Base-by-base conservation (phyloP, 2,888 invertebrate genomes). In the Pherbina coryleti region DNA sequence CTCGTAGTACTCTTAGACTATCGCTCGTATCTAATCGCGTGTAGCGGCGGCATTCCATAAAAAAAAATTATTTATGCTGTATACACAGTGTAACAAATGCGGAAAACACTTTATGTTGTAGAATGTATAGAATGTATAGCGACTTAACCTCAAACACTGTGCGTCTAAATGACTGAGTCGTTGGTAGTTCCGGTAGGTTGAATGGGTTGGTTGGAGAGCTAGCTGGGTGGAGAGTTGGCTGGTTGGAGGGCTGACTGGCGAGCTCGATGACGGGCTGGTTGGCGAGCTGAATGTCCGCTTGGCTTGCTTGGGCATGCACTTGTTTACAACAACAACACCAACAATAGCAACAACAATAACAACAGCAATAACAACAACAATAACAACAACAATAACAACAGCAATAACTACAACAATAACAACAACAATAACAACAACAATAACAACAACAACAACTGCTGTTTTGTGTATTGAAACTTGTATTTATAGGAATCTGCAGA, bases 71-170 rank as follows among this genome's bases (percentile, higher is more conserved):
- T 44, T 44, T 44, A 44, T 44, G 44, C 44, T 44, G 4, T 44
- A 44, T 44, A 44, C 14, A 8, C 37, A 37, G 44, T 44, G 8
- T 28, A 60, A 22, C 14, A 22, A 14, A 22, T 22, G 22, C 57
- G 57, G 55, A 55, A 55, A n/a, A 22, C 55, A 22, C 8, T 55
- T 55, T 53, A 28, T 57, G 34, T 28, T 53, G 34, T 55, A n/a
- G 14, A 69, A 69, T 69, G 49, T 51, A 28, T n/a, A n/a, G n/a
- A n/a, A n/a, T n/a, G 49, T 49, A 66, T 19, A 49, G 37, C 14
- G 67, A 67, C 67, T 67, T 67, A 67, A 67, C 67, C 67, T 67
- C 67, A 44, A 67, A 67, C 25, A 66, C 49, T 49, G 25, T 67
- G 19, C 22, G 44, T 37, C 25, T 9, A 14, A 44, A 44, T 44